A percentile compares a stretch with the other conserved stretches of the same genome.
phyloP scores from a whole-genome alignment of 2,888 invertebrate genomes.

The Troides aeacus region DNA sequence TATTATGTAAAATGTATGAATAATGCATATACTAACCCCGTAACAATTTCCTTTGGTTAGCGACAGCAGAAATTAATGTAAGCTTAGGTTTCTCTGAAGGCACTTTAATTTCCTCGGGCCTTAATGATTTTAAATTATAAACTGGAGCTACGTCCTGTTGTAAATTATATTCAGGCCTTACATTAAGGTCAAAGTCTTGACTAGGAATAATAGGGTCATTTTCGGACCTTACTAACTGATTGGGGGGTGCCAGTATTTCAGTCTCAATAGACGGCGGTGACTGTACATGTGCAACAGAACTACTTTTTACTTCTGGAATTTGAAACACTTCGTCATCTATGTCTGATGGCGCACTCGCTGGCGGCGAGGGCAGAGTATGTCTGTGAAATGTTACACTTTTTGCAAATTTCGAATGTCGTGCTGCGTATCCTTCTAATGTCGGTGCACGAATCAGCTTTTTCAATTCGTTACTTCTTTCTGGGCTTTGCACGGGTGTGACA shows the following conservation, averaged over 20 bases:
- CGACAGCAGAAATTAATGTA: conserved; percentile 78
- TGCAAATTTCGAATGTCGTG: conserved; percentile 91
- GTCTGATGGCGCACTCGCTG: conserved; percentile 74
- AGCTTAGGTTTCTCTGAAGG: conserved; percentile 79
- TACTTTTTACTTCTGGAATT: conserved; percentile 54
- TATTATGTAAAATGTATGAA: not conserved
- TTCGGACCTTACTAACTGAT: conserved; percentile 44
- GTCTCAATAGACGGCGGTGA: conserved; percentile 40
- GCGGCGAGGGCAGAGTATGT: conserved; percentile 90
- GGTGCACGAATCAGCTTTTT: conserved; percentile 88
- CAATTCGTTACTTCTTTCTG: conserved; percentile 80
- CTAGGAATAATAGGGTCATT: conserved; percentile 38
- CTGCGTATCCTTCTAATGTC: conserved; percentile 93
- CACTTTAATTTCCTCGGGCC: conserved; percentile 77
- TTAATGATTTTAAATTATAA: conserved; percentile 63
- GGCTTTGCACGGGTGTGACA: conserved; percentile 71
- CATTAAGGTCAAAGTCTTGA: conserved; percentile 50
- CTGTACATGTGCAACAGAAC: conserved; percentile 35
- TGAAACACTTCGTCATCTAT: conserved; percentile 56
- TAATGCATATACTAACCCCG: conserved; percentile 61
- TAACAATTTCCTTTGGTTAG: conserved; percentile 80
- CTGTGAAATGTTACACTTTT: conserved; percentile 94
- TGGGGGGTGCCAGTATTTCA: conserved; percentile 28
- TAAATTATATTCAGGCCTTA: conserved; percentile 56
- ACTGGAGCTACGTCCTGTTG: conserved; percentile 56